Base-by-base conservation (phyloP, 2,888 invertebrate species). In the Drosophila neonasuta region DNA sequence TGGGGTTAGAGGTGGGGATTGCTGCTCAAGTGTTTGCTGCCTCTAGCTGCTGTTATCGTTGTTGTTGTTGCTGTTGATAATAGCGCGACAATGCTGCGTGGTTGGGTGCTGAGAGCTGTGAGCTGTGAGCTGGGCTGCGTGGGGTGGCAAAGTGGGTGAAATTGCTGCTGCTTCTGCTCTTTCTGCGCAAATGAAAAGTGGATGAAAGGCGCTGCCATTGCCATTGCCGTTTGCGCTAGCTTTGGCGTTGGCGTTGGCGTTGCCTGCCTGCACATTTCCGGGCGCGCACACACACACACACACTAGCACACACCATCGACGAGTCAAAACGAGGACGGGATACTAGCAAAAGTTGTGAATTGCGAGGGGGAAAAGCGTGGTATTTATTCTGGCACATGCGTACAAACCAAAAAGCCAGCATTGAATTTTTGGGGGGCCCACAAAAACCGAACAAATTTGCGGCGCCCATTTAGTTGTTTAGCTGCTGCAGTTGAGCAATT, bases 121-220 rank as follows among this genome's bases (percentile, higher is more conserved):
- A 13, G 20, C 20, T 36, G n/a, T 49, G 17, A 20, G 32, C 46
- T 49, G 17, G 7, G 15, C 46, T 30, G 49, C 9, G 34, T 29
- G 45, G 10, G 54, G 55, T 56, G 55, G 8, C 20, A 5, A 32
- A 13, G 45, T 15, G 45, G 24, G 15, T 29, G 20, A 56, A 56
- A 9, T 44, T 10, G 55, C 10, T 36, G 45, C 29, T 24, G 42
- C 17, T 17, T 0, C 20, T 24, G 54, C 10, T 60, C 30, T 68
- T 69, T 74, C 74, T 80, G 80, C 75, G 87, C 83, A 84, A 78
- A 82, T 85, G 79, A 86, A 86, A 88, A 86, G 87, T 87, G 88
- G 88, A 69, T 88, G 87, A 88, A 88, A 88, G 86, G 77, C 74
- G 67, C 73, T 56, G 34, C 44, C 44, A 11, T 44, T 44, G 10